Evolutionary conservation across 1,140 invertebrate species (phyloP), one percentile per base, ranked within the genome.

Genomic region (Halesus radiatus): DNA sequence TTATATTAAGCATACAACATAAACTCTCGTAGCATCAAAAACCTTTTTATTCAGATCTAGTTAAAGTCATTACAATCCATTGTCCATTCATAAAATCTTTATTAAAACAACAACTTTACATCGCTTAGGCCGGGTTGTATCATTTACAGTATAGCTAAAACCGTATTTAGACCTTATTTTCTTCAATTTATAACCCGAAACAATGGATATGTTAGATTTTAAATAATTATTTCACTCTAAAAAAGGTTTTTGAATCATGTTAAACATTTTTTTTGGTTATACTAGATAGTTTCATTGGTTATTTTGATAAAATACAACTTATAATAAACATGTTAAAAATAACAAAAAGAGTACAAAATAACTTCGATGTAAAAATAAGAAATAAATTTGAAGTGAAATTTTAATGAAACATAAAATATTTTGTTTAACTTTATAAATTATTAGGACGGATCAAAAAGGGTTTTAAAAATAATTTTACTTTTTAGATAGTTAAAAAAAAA

Each of bases 251-350:
- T 56, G 54, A 56, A 7, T 18, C 7, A 18, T 18, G 54, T 56
- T 56, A n/a, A 56, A 56, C 54, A 56, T 56, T 56, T 18, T 56
- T 18, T 56, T 56, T 56, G 54, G 54, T 56, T 56, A n/a, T 22
- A 56, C 54, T 56, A 56, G 54, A 18, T 22, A 54, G 13, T 18
- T 56, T 56, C 54, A 56, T 56, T 56, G 54, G 54, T 56, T 56
- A 18, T 56, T 22, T 56, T n/a, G 54, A n/a, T n/a, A 56, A 56
- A 56, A 56, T 18, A 56, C 20, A 56, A 56, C 54, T 56, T 56
- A 56, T 22, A 56, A 56, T 56, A 7, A 18, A 56, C n/a, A 20
- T 0, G 10, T 18, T 18, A 8, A 56, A 56, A 56, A 56, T 56
- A 20, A 56, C 18, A 18, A 0, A 56, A 56, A 18, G 18, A 18